phyloP scores from a whole-genome alignment of 2,888 invertebrate species.

The Dichetophora obliterata region DNA sequence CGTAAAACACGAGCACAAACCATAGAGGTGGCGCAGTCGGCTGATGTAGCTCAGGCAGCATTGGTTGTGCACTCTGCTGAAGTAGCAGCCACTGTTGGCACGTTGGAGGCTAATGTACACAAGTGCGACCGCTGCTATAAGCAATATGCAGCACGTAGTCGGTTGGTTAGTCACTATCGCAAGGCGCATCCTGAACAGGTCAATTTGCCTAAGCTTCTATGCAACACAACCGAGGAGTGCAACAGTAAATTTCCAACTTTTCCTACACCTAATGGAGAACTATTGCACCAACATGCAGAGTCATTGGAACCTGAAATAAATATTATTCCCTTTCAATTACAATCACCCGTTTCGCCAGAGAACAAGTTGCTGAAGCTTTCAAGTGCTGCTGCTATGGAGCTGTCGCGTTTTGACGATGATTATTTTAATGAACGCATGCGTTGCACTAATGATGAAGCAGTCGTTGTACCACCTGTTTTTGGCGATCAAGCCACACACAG shows the following conservation, averaged over 20 bases:
- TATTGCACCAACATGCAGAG: constrained; percentile 9
- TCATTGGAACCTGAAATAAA: constrained; percentile 44
- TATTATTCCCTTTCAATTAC: constrained; percentile 36
- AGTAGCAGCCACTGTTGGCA: constrained; percentile 75
- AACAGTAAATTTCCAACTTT: not conserved
- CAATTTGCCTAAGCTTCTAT: constrained; percentile 34
- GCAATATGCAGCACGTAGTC: constrained; percentile 86
- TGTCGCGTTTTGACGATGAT: constrained; percentile 53
- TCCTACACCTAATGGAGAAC: not conserved
- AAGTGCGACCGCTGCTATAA: constrained; percentile 86
- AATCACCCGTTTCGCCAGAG: constrained; percentile 52
- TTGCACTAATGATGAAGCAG: constrained; percentile 37
- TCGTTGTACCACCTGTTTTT: constrained; percentile 44
- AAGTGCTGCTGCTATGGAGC: constrained; percentile 53
- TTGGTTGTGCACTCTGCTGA: not conserved
- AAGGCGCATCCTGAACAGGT: constrained; percentile 72
- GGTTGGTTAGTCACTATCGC: constrained; percentile 78
- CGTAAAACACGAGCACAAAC: constrained; percentile 73
- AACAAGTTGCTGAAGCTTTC: constrained; percentile 56
- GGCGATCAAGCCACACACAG: constrained; percentile 49
- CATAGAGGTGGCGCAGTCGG: not conserved
- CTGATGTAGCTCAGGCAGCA: not conserved
- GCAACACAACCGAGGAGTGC: not conserved
- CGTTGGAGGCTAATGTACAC: constrained; percentile 79
- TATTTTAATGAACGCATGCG: constrained; percentile 49